phyloP scores from a whole-genome alignment of 2,888 invertebrate species.

The Pediacus dermestoides region DNA sequence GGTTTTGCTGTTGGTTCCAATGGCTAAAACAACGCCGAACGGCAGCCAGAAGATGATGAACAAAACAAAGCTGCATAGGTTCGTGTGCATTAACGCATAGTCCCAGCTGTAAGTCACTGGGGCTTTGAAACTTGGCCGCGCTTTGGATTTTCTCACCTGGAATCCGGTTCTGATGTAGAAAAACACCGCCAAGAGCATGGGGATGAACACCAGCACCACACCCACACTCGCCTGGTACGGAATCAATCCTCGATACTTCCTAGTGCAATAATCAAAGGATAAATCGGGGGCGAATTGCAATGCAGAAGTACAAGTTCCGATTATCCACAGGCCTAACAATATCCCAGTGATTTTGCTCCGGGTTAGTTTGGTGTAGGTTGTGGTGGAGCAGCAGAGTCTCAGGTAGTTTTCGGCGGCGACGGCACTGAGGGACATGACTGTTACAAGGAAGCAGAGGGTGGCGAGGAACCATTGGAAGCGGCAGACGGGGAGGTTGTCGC shows the following conservation, averaged over 20 bases:
- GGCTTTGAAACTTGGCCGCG: constrained; percentile 59
- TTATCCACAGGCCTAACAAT: constrained; percentile 56
- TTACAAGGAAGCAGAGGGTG: constrained; percentile 63
- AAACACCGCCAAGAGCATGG: constrained; percentile 55
- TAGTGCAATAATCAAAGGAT: constrained; percentile 68
- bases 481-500: constrained; percentile 59
- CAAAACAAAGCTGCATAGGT: constrained; percentile 61
- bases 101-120: constrained; percentile 62
- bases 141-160: constrained; percentile 53
- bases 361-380: constrained; percentile 51
- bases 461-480: constrained; percentile 64
- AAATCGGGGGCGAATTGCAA: constrained; percentile 59
- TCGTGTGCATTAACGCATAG: constrained; percentile 59
- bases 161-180: constrained; percentile 54
- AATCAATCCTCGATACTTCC: constrained; percentile 54
- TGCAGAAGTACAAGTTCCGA: constrained; percentile 56
- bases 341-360: constrained; percentile 53
- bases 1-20: constrained; percentile 52
- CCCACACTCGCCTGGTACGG: constrained; percentile 58
- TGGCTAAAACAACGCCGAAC: constrained; percentile 59
- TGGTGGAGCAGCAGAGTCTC: constrained; percentile 57
- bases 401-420: constrained; percentile 66
- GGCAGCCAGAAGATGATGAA: constrained; percentile 68
- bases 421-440: constrained; percentile 59
- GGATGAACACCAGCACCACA: constrained; percentile 58